Base-by-base conservation (phyloP, 23 tunicate genomes). In the Diplosoma virens region DNA sequence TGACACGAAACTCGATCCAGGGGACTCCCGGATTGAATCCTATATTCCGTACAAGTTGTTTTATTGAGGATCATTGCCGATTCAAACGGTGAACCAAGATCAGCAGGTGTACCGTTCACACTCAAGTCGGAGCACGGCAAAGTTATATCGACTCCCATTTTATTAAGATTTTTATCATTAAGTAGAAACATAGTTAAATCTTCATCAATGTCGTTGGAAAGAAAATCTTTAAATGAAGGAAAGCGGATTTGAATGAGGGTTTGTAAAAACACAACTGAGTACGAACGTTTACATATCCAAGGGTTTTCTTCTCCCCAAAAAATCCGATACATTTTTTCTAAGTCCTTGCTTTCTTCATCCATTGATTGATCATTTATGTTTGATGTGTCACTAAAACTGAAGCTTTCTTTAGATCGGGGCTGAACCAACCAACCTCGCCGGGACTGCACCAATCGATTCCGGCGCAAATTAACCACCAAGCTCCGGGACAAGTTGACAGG, bases 221-320 rank as follows among this genome's bases (percentile, higher is more conserved):
- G 73, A 34, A 66, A 47, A 30, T 66, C 2, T 46, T 71, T 41
- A 22, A n/a, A n/a, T 41, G 2, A 29, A 34, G 56, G 37, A 28
- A 23, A 25, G 27, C 70, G 70, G 28, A 61, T 34, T 14, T 7
- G n/a, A 33, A 76, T 76, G 30, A 61, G 32, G 0, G 69, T 47
- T 34, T 78, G 26, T 30, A 47, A 9, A 64, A 78, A 78, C 2
- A 27, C 61, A 41, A 78, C 23, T 3, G 76, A 55, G 5, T 16
- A 25, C 25, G 29, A 14, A 58, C 93, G 80, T 2, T n/a, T 25
- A 36, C 93, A 87, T 20, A 37, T 22, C 93, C 93, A 87, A 5
- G 93, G 86, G 45, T 87, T 87, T 23, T 66, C 63, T 1, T 76
- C 67, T 0, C 86, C 86, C 63, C 86, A 48, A 5, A 87, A 48